phyloP scores from a whole-genome alignment of 2,888 invertebrate species.

The Tenodera sinensis region DNA sequence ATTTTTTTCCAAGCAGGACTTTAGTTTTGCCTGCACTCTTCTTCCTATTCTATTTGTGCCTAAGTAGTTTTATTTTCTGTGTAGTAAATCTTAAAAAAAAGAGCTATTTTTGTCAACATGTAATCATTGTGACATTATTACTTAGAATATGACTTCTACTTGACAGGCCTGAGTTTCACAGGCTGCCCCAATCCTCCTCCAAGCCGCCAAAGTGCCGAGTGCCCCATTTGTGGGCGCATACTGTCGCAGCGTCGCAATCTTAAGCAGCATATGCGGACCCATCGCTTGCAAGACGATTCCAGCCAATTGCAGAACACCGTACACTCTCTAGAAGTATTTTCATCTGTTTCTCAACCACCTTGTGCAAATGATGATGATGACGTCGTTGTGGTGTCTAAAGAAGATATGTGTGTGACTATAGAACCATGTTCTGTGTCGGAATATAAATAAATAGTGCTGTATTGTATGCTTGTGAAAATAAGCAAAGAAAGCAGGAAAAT shows the following conservation, averaged over 20 bases:
- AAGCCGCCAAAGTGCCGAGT: conserved; percentile 25
- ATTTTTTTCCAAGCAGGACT: too few relatives aligned
- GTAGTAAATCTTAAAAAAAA: too few relatives aligned
- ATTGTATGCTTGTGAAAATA: too few relatives aligned
- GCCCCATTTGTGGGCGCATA: conserved; percentile 24
- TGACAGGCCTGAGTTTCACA: background rate
- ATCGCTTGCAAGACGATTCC: background rate
- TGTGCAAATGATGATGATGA: background rate
- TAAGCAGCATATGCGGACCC: conserved; percentile 22
- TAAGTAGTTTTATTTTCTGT: too few relatives aligned
- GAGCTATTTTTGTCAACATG: too few relatives aligned
- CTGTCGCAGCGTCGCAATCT: conserved; percentile 25
- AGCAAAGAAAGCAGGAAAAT: too few relatives aligned
- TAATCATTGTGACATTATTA: background rate
- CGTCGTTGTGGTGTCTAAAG: background rate
- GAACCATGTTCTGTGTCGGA: background rate
- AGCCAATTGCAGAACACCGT: background rate
- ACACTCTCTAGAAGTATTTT: background rate
- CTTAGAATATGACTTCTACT: background rate
- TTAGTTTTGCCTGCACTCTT: too few relatives aligned
- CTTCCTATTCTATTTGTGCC: too few relatives aligned
- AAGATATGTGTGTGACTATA: background rate
- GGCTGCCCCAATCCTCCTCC: conserved; percentile 7
- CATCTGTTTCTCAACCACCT: background rate
- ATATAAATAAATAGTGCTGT: background rate